Percentiles rank a stretch among this genome's conserved stretches.
These are phyloP conservation scores for Bubo scandiacus DNA, from an alignment of 2,113 vertebrate species.

Conservation along the genomic window DNA sequence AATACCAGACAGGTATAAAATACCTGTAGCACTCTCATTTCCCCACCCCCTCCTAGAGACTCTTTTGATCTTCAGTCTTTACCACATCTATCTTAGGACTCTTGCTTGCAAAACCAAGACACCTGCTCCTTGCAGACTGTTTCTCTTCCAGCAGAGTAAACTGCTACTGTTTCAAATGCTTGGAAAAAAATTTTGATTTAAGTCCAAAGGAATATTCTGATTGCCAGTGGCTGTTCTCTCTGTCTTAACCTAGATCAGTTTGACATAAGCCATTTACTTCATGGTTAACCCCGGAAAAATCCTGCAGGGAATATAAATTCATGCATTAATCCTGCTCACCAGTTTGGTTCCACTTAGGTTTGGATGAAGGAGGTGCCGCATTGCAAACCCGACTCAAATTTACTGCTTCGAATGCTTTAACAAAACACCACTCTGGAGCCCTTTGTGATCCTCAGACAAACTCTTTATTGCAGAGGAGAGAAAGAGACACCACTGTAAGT, in stretches of 20 bases:
- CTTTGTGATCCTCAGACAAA: not conserved
- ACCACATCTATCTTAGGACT: not conserved
- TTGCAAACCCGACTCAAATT: not conserved
- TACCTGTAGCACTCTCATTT: not conserved
- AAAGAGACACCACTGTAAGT: constrained; percentile 1
- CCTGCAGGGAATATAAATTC: constrained; percentile 29
- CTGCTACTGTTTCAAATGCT: not conserved
- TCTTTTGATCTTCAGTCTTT: not conserved
- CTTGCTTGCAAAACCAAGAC: not conserved
- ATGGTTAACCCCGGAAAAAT: constrained; percentile 20
- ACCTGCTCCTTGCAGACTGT: not conserved
- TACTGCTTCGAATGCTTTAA: not conserved
- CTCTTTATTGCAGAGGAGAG: not conserved
- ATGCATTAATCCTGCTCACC: not conserved
- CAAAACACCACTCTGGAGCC: not conserved
- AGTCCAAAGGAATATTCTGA: constrained; percentile 5
- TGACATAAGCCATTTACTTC: constrained; percentile 62
- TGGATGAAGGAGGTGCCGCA: not conserved
- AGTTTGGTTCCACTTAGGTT: not conserved
- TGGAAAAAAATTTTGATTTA: not conserved
- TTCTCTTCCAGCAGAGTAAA: not conserved
- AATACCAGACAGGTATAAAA: not conserved
- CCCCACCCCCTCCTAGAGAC: not conserved
- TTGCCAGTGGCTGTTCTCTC: not conserved
- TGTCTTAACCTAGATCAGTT: constrained; percentile 39